Evolutionary conservation across 2,113 vertebrate species (phyloP), one percentile per base, ranked within the genome.

Genomic region (Lophochroa leadbeateri): DNA sequence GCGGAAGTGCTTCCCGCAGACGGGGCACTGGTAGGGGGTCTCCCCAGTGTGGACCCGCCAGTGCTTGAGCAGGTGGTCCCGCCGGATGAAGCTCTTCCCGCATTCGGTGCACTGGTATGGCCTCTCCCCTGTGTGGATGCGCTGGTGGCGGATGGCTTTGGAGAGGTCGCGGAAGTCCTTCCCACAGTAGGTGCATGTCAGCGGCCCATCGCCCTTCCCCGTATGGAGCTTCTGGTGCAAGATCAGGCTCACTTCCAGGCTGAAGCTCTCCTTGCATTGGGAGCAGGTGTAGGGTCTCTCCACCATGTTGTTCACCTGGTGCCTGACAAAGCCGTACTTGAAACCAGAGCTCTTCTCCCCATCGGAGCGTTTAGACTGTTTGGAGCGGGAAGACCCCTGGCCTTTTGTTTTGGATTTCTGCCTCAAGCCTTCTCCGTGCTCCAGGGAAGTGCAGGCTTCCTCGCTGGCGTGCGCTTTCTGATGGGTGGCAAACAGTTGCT

Each of bases 81-180:
- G 98, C 19, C 98, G 98, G 88, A 99, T 98, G 96, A 99, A 99
- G 96, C 99, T 98, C 93, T 99, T 99, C 35, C 98, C 98, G 18
- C 99, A 99, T 94, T 99, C 98, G 1, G 98, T 98, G 85, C 99
- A 99, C 97, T 98, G 99, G 97, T 99, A 99, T 4, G 99, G 99
- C 92, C 99, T 98, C 97, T 99, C 99, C 3, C 99, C 99, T 1
- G 99, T 99, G 97, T 99, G 98, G 88, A 98, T 98, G 79, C 98
- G 97, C 92, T 98, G 97, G 79, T 98, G 98, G 7, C 98, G 97
- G 85, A 98, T 98, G 41, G 98, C 97, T 69, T 98, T 98, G 19
- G 98, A 98, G 52, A 98, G 97, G 89, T 97, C 84, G 65, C 98
- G 97, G 97, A 98, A 98, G 95, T 97, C 96, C 90, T 98, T 98